phyloP scores from a whole-genome alignment of 2,888 invertebrate genomes.

The Clanis bilineata region DNA sequence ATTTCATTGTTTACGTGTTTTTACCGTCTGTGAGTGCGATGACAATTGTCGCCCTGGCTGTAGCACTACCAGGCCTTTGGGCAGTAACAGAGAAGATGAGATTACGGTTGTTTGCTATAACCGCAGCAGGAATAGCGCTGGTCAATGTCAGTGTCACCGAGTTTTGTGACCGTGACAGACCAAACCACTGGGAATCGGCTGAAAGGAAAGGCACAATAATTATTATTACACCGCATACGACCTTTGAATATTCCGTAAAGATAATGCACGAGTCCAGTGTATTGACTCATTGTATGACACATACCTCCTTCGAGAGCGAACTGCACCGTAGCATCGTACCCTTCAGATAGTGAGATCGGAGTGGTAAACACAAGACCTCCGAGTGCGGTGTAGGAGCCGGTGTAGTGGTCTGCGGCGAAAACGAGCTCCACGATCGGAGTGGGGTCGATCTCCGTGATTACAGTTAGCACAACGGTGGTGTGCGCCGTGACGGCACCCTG shows the following conservation, averaged over 20 bases:
- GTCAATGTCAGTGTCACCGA: background rate
- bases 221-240: background rate
- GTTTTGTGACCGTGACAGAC: background rate
- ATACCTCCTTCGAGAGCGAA: slow-evolving; percentile 43
- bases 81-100: slow-evolving; percentile 35
- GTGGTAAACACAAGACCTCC: slow-evolving; percentile 31
- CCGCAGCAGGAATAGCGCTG: background rate
- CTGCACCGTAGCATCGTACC: slow-evolving; percentile 33
- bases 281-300: background rate
- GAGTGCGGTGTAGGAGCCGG: slow-evolving; percentile 34
- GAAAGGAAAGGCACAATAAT: background rate
- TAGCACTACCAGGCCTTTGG: slow-evolving; percentile 27
- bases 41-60: slow-evolving; percentile 33
- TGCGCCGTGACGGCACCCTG: background rate
- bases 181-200: background rate
- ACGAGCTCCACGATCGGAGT: background rate
- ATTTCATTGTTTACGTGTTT: background rate
- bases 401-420: slow-evolving; percentile 29
- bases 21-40: slow-evolving; percentile 32
- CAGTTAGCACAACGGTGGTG: background rate
- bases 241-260: background rate
- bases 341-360: slow-evolving; percentile 33
- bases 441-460: background rate
- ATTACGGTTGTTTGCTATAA: slow-evolving; percentile 10
- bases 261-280: background rate